Evolutionary conservation across 2,888 invertebrate genomes (phyloP).

Genomic region (Zonitis immaculata): DNA sequence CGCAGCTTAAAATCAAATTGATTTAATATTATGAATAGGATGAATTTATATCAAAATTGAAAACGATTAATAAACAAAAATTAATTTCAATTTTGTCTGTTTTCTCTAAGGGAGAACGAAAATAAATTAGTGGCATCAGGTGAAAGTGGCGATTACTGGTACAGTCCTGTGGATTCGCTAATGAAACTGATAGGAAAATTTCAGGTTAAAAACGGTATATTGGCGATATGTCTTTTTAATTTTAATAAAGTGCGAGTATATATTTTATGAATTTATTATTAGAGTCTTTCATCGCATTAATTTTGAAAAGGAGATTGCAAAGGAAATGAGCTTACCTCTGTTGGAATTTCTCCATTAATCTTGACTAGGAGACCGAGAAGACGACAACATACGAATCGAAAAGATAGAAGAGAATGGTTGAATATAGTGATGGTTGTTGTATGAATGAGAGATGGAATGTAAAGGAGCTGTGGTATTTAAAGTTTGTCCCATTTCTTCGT

Average conservation of each 20-base stretch:
- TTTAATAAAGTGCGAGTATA: conserved; percentile 20
- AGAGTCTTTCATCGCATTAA: conserved; percentile 22
- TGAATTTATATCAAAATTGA: background rate
- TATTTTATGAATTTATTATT: conserved; percentile 24
- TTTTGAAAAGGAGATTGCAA: conserved; percentile 20
- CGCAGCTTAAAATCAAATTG: background rate
- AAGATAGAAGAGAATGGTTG: background rate
- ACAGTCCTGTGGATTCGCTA: conserved; percentile 9
- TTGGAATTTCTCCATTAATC: conserved; percentile 29
- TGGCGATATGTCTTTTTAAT: background rate
- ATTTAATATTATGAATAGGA: background rate
- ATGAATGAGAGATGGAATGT: background rate
- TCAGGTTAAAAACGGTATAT: background rate
- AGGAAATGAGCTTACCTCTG: conserved; percentile 23
- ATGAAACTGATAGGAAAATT: conserved; percentile 4
- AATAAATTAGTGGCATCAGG: conserved; percentile 15
- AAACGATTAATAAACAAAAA: background rate
- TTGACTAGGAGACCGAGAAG: conserved; percentile 16
- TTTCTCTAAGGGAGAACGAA: background rate
- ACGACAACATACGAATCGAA: conserved; percentile 6
- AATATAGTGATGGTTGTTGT: background rate
- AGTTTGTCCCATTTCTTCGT: conserved; percentile 37
- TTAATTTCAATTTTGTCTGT: background rate
- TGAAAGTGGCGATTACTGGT: background rate
- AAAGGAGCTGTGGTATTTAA: conserved; percentile 21